Evolutionary conservation across 2,888 invertebrate species (phyloP), one percentile per base, ranked within the genome.

Genomic region (Caenorhabditis drosophilae): DNA sequence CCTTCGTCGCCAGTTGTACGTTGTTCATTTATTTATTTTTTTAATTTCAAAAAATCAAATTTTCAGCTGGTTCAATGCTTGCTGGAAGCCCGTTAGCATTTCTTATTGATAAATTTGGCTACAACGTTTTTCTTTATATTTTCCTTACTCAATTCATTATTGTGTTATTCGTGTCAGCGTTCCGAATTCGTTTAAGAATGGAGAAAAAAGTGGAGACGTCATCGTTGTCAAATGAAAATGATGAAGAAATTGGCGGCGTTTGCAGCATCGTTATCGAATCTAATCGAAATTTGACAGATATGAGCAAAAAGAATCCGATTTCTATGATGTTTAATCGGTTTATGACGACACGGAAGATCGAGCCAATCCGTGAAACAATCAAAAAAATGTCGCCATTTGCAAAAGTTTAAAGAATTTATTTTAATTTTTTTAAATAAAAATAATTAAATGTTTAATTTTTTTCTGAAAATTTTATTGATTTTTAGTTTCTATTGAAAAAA

Each of bases 51-150:
- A 11, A 4, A 16, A 23, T 11, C 48, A 48, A 48, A 47, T 11
- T 67, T 75, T 63, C 68, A 75, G 75, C 67, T 36, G 75, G 75
- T n/a, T 70, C 73, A 18, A 63, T 75, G 49, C 40, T 75, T 25
- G 75, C 70, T n/a, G 75, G 75, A 25, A 54, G 61, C 1, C 75
- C 75, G 1, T 49, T 75, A 7, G 73, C 75, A 1, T 36, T 38
- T 16, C 63, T 75, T n/a, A 63, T 75, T 49, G 53, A 59, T 15
- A 15, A 45, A 15, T 70, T 63, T 42, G 70, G 73, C 31, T 67
- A 63, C 40, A 44, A 49, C 3, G 61, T 62, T 4, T 69, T 75
- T 49, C 47, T 64, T 4, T 64, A 67, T 38, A 62, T 72, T 41
- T 67, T 75, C 52, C 48, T 48, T 15, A 38, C 51, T 3, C 69